Percentiles rank a stretch among this genome's conserved stretches.
Evolutionary conservation across 1,140 invertebrate species (phyloP).

Genomic region (Neodiprion pinetum): DNA sequence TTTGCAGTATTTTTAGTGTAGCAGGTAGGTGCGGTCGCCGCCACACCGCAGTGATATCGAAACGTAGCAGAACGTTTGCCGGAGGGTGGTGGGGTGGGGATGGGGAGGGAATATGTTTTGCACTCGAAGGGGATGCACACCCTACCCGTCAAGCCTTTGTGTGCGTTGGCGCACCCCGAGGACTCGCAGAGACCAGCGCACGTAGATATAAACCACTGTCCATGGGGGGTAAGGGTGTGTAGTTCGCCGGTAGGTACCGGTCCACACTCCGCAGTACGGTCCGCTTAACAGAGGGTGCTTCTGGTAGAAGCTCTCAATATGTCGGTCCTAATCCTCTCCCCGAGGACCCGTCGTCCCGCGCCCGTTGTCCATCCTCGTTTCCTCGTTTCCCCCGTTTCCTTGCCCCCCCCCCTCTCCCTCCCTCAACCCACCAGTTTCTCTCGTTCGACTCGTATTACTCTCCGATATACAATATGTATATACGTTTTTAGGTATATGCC

Average conservation of each 20-base stretch:
- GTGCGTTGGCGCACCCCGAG: constrained; percentile 6
- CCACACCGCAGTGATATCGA: no score
- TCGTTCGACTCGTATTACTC: background rate
- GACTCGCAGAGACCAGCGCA: background rate
- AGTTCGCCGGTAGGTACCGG: background rate
- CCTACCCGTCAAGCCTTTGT: background rate
- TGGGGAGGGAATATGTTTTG: background rate
- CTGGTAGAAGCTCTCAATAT: constrained; percentile 53
- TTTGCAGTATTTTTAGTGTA: no score
- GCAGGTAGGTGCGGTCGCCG: no score
- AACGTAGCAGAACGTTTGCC: no score
- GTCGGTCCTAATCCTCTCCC: constrained; percentile 50
- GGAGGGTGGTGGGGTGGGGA: no score
- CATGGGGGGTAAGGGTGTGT: background rate
- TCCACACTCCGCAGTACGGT: background rate
- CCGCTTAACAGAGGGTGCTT: constrained; percentile 37
- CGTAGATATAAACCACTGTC: background rate
- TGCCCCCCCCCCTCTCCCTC: constrained; percentile 18
- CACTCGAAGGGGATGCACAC: background rate
- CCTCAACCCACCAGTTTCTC: constrained; percentile 13
- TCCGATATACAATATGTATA: background rate
- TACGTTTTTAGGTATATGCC: background rate
- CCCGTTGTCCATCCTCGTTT: constrained; percentile 26
- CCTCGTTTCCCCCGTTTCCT: constrained; percentile 17
- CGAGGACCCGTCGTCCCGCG: constrained; percentile 34